Percentiles rank a stretch among this genome's conserved stretches.
Evolutionary conservation across 2,888 invertebrate species (phyloP).

Genomic region (Eupithecia dodoneata): DNA sequence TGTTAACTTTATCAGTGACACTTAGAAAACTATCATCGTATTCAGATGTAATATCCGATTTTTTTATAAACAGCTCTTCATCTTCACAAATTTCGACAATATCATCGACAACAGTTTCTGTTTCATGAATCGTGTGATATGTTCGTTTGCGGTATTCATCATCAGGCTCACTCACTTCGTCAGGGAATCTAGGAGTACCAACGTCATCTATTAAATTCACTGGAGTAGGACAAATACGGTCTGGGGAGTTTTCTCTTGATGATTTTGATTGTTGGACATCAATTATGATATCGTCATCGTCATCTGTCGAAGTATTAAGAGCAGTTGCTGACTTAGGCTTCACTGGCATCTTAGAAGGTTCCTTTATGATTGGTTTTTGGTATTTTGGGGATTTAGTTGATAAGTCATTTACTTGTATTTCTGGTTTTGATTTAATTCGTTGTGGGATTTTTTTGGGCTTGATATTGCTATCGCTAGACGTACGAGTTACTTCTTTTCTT

Average conservation of each 20-base stretch:
- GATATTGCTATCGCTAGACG: conserved; percentile 83
- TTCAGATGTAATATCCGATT: conserved; percentile 65
- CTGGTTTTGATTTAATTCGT: conserved; percentile 78
- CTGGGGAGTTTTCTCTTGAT: conserved; percentile 90
- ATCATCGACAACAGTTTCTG: conserved; percentile 85
- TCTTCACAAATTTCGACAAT: conserved; percentile 83
- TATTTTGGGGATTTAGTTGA: conserved; percentile 61
- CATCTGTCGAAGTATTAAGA: conserved; percentile 80
- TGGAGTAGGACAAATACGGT: conserved; percentile 87
- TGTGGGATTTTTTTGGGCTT: conserved; percentile 77
- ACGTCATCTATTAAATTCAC: conserved; percentile 84
- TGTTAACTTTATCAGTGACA: conserved; percentile 84
- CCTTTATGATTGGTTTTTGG: conserved; percentile 60
- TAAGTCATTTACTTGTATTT: conserved; percentile 75
- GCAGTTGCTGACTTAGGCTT: conserved; percentile 81
- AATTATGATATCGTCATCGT: conserved; percentile 86
- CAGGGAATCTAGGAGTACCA: conserved; percentile 88
- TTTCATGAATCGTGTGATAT: conserved; percentile 82
- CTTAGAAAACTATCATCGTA: conserved; percentile 81
- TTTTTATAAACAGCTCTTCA: conserved; percentile 75
- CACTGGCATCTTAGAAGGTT: conserved; percentile 64
- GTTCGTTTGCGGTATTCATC: conserved; percentile 81
- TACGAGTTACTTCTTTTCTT: conserved; percentile 79
- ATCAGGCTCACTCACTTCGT: conserved; percentile 90
- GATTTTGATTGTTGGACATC: conserved; percentile 89